Evolutionary conservation across 2,888 invertebrate species (phyloP), one percentile per base, ranked within the genome.

Genomic region (Pterobdella sp.): DNA sequence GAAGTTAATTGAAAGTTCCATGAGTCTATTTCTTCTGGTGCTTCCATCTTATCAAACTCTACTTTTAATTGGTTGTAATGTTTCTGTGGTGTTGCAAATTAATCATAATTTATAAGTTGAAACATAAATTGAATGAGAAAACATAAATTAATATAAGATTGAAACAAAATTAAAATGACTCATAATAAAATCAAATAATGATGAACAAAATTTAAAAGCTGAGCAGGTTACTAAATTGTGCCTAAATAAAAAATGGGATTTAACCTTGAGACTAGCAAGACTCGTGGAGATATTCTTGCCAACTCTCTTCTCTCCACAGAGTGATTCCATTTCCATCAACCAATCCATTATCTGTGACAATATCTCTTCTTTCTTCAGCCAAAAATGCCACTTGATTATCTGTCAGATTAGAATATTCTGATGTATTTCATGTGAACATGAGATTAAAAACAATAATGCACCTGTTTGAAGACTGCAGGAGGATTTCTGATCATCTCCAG

Each of bases 371-470:
- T 92, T 88, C 84, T 95, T 95, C 80, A 94, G 87, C 90, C 93
- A 95, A 85, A 95, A 95, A 84, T 95, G 95, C 35, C 91, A 90
- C 77, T 92, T 90, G 77, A 95, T 92, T 70, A 94, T 91, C 90
- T 91, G 81, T 18, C 76, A 75, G 35, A 2, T 64, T 26, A 42
- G 72, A 34, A 37, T 67, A 37, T 18, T 10, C 26, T 18, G 26
- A 64, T 14, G 14, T 29, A 64, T 26, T 10, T 64, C 26, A 68
- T 14, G 22, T 35, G 63, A 34, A 22, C 52, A 49, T 49, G n/a
- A 49, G n/a, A 49, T 49, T 14, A 49, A 49, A 49, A 14, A 49
- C 22, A 10, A 10, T 7, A 35, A 35, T 3, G 18, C 35, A 91
- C 91, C 86, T 93, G 91, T 84, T 90, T 91, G 84, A 95, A 94